Evolutionary conservation across 2,797 vertebrate genomes (phyloP), one percentile per base, ranked within the genome.

Genomic region (Sparus aurata): DNA sequence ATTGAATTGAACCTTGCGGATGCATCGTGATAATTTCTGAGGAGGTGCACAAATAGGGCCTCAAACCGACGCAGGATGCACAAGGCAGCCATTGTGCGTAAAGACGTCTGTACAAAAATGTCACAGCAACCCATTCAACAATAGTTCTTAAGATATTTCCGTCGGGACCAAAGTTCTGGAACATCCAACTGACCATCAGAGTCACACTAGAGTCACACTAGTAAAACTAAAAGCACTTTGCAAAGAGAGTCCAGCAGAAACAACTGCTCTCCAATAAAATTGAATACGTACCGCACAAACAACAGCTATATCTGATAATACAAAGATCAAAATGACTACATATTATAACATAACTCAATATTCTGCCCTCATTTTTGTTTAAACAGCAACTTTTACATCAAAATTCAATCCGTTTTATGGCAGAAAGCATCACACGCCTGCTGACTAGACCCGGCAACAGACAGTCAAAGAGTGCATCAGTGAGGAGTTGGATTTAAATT

Each of bases 401-500:
- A 64, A 59, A 64, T 52, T 69, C 4, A 15, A 61, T 66, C 25
- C 12, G 4, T 30, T 66, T 63, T 57, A 27, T 60, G 50, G 30
- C 65, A 67, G 53, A 76, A 69, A 50, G 55, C 25, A 49, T 73
- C 27, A 52, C 15, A 25, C 34, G 20, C 3, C 10, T 65, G 55
- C 22, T 61, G 71, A 73, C 22, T 15, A 12, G 13, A 60, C 22
- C 69, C 46, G 68, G 12, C 50, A 12, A 38, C 15, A 50, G n/a
- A 45, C 60, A 55, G 30, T 47, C 27, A 74, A 9, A 66, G 15
- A 13, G 46, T 54, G 30, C 53, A 45, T 57, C 46, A 5, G 61
- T 54, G 38, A 46, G 12, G 73, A 71, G 41, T 69, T 22, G 20
- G 25, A 75, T 79, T 73, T 62, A 79, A 91, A 91, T 90, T 49